A percentile compares a stretch with the other conserved stretches of the same genome.
These are phyloP conservation scores for Drosophila mimetica DNA, from an alignment of 2,888 invertebrate species.

Conservation along the genomic window DNA sequence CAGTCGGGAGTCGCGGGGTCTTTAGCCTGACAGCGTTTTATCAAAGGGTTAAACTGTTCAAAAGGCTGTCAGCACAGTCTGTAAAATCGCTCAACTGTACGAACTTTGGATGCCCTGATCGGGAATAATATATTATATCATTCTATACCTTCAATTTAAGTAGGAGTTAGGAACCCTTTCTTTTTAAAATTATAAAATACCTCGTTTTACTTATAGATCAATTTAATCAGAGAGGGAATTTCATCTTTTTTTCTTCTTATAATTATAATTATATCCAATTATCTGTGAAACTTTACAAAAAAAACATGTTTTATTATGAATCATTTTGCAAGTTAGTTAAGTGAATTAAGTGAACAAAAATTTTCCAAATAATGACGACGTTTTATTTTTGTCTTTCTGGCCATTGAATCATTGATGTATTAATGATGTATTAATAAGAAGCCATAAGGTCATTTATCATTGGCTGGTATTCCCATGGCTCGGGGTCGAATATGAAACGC, in stretches of 20 bases:
- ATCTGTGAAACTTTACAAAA: not conserved
- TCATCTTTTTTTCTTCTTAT: not conserved
- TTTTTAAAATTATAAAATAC: too few species aligned
- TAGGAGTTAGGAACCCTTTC: too few species aligned
- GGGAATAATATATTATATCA: not conserved
- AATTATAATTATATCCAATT: not conserved
- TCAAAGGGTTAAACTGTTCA: slow-evolving; percentile 26
- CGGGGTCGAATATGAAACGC: slow-evolving; percentile 9
- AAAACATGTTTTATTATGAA: slow-evolving; percentile 7
- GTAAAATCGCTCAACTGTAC: not conserved
- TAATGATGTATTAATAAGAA: not conserved
- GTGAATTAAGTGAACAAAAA: not conserved
- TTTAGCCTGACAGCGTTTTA: slow-evolving; percentile 31
- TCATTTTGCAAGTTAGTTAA: slow-evolving; percentile 4
- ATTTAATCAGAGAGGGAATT: not conserved
- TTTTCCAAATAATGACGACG: not conserved
- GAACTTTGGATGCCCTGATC: slow-evolving; percentile 9
- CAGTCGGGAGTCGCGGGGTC: slow-evolving; percentile 10
- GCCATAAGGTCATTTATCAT: slow-evolving; percentile 4
- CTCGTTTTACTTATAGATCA: not conserved
- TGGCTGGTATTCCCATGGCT: slow-evolving; percentile 7
- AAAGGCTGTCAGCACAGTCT: slow-evolving; percentile 11
- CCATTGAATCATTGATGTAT: slow-evolving; percentile 14
- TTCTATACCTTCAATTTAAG: too few species aligned
- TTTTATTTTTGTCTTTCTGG: not conserved